phyloP scores from a whole-genome alignment of 2,888 invertebrate genomes.

The Drosophila mettleri region DNA sequence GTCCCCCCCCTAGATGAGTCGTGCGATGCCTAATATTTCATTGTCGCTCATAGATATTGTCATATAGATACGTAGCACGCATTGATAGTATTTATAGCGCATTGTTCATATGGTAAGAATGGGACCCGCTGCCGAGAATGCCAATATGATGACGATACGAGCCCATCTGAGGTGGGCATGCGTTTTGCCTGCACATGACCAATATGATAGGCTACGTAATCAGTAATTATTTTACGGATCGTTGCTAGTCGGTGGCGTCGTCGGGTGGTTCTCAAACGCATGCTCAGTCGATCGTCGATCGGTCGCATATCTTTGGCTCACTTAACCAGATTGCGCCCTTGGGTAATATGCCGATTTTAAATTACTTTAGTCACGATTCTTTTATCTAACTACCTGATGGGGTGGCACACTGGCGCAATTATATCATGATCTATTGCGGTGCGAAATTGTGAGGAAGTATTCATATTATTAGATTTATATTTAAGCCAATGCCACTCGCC shows the following conservation, averaged over 20 bases:
- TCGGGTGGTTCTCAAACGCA: constrained; percentile 57
- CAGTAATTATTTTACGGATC: constrained; percentile 42
- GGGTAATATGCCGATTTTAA: constrained; percentile 63
- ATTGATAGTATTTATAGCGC: constrained; percentile 44
- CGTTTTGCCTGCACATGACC: constrained; percentile 5
- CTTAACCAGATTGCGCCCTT: constrained; percentile 36
- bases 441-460: background rate
- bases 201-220: constrained; percentile 30
- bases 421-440: constrained; percentile 12
- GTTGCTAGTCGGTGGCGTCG: constrained; percentile 11
- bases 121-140: constrained; percentile 52
- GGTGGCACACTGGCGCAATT: background rate
- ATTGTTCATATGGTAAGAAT: constrained; percentile 41
- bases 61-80: constrained; percentile 17
- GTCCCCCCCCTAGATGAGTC: too few species aligned
- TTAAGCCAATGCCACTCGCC: constrained; percentile 33
- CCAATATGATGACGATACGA: constrained; percentile 61
- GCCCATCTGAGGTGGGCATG: constrained; percentile 9
- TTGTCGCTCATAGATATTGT: constrained; percentile 21
- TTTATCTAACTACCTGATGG: constrained; percentile 31
- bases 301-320: constrained; percentile 50
- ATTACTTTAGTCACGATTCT: constrained; percentile 63
- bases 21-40: constrained; percentile 24
- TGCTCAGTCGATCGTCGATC: constrained; percentile 23
- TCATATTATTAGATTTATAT: constrained; percentile 2